Percentiles rank a stretch among this genome's conserved stretches.
These are phyloP conservation scores for Limonius californicus DNA, from an alignment of 1,140 invertebrate genomes.

Conservation along the genomic window DNA sequence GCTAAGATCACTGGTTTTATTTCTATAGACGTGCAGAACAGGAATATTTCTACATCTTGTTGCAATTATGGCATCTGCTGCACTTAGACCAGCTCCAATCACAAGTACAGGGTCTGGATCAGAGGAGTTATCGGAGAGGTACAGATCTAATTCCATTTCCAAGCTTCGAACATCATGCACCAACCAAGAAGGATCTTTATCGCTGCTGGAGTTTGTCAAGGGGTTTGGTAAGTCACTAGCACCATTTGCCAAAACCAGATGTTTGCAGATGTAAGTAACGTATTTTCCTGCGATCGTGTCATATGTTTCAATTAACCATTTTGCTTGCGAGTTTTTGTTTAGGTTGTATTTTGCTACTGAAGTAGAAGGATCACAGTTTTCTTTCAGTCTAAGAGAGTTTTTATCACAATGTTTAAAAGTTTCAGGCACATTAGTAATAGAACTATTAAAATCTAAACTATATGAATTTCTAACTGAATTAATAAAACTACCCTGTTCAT, in stretches of 20 bases:
- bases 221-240: constrained; percentile 72
- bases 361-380: constrained; percentile 20
- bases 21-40: constrained; percentile 72
- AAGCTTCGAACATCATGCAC: constrained; percentile 61
- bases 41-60: constrained; percentile 59
- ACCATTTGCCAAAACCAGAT: constrained; percentile 76
- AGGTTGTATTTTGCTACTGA: constrained; percentile 8
- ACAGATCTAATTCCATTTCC: constrained; percentile 53
- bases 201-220: constrained; percentile 62
- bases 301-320: constrained; percentile 56
- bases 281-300: constrained; percentile 47
- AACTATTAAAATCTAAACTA: constrained; percentile 27
- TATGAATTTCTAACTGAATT: too few species aligned
- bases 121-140: constrained; percentile 40
- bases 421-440: constrained; percentile 13
- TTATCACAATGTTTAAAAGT: background rate
- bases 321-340: constrained; percentile 42
- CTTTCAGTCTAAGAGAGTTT: constrained; percentile 1
- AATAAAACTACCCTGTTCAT: constrained; percentile 17
- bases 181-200: constrained; percentile 50
- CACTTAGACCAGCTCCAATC: constrained; percentile 80
- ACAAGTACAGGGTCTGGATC: constrained; percentile 59
- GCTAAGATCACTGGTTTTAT: constrained; percentile 57
- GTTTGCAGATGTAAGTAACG: constrained; percentile 53
- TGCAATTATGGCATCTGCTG: constrained; percentile 83